phyloP scores from a whole-genome alignment of 1,140 invertebrate species.

The Chironomus tepperi region DNA sequence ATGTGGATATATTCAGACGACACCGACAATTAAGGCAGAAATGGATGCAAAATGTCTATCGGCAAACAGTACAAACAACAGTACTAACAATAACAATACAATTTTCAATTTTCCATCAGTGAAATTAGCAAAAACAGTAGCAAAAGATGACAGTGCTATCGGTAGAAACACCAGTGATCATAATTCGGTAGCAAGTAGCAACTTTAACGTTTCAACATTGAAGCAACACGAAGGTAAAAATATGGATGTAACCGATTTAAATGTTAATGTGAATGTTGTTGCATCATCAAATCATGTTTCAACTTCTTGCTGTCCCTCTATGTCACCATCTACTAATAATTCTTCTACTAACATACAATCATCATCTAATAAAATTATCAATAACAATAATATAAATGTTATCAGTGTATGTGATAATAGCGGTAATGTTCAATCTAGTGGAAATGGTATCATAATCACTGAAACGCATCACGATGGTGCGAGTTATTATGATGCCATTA shows the following conservation, averaged over 20 bases:
- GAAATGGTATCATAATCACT: not conserved
- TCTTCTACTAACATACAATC: conserved; percentile 21
- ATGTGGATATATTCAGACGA: conserved; percentile 29
- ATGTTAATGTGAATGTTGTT: conserved; percentile 17
- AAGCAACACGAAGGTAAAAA: not conserved
- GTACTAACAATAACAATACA: conserved; percentile 12
- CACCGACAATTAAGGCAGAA: conserved; percentile 16
- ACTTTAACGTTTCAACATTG: not conserved
- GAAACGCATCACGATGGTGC: not conserved
- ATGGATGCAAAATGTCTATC: conserved; percentile 19
- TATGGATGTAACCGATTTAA: conserved; percentile 19
- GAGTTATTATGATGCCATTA: conserved; percentile 17
- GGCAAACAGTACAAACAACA: conserved; percentile 20
- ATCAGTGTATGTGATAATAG: conserved; percentile 20
- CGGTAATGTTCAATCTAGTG: not conserved
- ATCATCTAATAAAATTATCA: conserved; percentile 1
- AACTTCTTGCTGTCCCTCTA: conserved; percentile 18
- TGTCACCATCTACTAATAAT: conserved; percentile 24
- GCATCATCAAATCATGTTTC: conserved; percentile 24
- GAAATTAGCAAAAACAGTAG: not conserved
- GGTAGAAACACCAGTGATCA: not conserved
- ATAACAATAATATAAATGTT: conserved; percentile 9
- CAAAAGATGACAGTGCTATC: not conserved
- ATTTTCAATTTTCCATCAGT: not conserved
- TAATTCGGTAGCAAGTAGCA: not conserved